phyloP scores from a whole-genome alignment of 1,140 invertebrate species.

The Steinernema khuongi region DNA sequence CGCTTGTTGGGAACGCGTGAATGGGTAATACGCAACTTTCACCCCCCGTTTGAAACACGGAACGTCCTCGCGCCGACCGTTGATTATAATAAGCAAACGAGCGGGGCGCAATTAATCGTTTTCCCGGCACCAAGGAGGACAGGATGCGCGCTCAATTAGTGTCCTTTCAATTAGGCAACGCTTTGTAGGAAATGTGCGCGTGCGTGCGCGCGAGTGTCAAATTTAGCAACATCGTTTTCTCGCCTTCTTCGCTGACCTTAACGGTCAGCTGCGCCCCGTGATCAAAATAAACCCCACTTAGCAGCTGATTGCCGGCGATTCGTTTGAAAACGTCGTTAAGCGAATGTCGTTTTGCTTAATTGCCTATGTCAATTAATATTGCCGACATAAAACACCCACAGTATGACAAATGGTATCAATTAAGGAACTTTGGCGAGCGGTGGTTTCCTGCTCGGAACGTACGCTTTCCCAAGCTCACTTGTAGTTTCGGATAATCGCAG shows the following conservation, averaged over 20 bases:
- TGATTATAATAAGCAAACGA: constrained; percentile 11
- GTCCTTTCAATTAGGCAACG: background rate
- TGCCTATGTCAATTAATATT: background rate
- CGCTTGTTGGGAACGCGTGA: background rate
- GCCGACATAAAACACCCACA: background rate
- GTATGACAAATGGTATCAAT: background rate
- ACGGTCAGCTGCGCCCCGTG: background rate
- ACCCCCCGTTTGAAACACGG: constrained; percentile 4
- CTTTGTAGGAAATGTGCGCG: background rate
- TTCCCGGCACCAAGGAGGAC: background rate
- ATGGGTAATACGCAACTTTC: background rate
- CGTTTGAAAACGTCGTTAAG: background rate
- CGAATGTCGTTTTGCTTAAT: background rate
- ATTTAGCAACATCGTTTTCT: background rate
- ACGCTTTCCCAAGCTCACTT: too few species aligned
- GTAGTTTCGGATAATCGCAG: too few species aligned
- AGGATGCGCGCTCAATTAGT: background rate
- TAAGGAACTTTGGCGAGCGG: background rate
- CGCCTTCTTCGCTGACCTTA: background rate
- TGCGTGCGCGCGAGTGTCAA: too few species aligned
- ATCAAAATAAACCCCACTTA: background rate
- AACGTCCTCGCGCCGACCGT: too few species aligned
- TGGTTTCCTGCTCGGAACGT: background rate
- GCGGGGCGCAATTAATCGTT: background rate
- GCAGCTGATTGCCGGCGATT: background rate